Evolutionary conservation across 2,888 invertebrate genomes (phyloP).

Genomic region (Strigamia maritima): DNA sequence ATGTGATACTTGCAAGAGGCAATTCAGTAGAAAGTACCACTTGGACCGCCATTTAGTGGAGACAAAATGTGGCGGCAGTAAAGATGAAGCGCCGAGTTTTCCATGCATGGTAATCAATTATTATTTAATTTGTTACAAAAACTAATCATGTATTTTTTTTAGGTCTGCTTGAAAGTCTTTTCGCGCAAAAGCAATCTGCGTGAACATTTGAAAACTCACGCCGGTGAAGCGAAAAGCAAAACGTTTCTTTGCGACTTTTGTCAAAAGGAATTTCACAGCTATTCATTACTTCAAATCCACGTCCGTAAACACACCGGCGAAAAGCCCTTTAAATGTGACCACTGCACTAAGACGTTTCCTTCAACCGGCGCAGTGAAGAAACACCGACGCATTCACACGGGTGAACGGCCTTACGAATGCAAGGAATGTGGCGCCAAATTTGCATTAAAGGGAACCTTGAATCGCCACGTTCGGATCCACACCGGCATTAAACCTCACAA

Average conservation of each 20-base stretch:
- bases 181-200: conserved; percentile 70
- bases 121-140: background rate
- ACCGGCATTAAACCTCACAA: conserved; percentile 57
- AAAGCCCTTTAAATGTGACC: conserved; percentile 48
- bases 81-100: conserved; percentile 56
- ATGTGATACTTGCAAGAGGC: conserved; percentile 67
- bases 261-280: conserved; percentile 64
- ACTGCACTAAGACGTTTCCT: conserved; percentile 48
- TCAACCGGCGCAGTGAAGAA: conserved; percentile 49
- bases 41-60: conserved; percentile 67
- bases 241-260: conserved; percentile 63
- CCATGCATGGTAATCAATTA: conserved; percentile 57
- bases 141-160: conserved; percentile 44
- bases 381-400: conserved; percentile 48
- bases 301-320: conserved; percentile 63
- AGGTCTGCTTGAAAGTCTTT: conserved; percentile 65
- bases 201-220: conserved; percentile 67
- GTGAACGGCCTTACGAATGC: conserved; percentile 47
- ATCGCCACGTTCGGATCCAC: conserved; percentile 70
- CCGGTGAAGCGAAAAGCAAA: conserved; percentile 50
- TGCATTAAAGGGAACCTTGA: conserved; percentile 77
- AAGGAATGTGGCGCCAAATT: conserved; percentile 60
- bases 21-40: conserved; percentile 73
- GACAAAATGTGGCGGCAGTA: conserved; percentile 63
- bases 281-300: conserved; percentile 61